Evolutionary conservation across 2,888 invertebrate genomes (phyloP).

Genomic region (Dusona sp.): DNA sequence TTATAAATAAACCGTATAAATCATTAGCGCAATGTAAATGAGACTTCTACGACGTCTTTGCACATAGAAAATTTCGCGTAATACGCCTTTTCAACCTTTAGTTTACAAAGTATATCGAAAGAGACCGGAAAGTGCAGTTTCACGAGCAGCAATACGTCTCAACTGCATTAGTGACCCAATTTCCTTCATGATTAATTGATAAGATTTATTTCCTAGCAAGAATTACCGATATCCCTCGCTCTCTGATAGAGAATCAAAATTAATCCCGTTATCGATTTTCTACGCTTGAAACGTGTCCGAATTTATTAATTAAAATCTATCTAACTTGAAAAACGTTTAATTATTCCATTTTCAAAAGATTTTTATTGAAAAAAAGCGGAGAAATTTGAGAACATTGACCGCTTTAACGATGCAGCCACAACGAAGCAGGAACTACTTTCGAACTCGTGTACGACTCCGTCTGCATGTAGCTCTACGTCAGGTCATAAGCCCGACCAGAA

Average conservation of each 20-base stretch:
- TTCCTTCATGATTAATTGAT: slow-evolving; percentile 58
- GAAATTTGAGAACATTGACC: slow-evolving; percentile 74
- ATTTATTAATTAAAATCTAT: background rate
- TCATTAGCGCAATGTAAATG: background rate
- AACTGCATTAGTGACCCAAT: slow-evolving; percentile 52
- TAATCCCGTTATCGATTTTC: background rate
- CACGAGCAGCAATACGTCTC: slow-evolving; percentile 1
- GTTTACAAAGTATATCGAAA: background rate
- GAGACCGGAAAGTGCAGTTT: slow-evolving; percentile 19
- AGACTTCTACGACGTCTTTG: background rate
- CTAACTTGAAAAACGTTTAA: background rate
- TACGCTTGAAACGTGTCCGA: background rate
- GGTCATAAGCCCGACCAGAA: slow-evolving; percentile 56
- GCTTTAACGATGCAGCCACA: slow-evolving; percentile 57
- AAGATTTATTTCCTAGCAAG: slow-evolving; percentile 15
- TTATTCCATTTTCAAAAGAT: background rate
- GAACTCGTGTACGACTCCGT: slow-evolving; percentile 61
- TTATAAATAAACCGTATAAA: background rate
- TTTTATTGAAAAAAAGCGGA: slow-evolving; percentile 46
- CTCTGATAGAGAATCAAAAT: slow-evolving; percentile 20
- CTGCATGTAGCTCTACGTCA: slow-evolving; percentile 74
- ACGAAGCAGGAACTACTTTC: slow-evolving; percentile 61
- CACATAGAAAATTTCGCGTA: background rate
- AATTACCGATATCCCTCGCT: slow-evolving; percentile 15
- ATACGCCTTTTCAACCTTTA: background rate